Base-by-base conservation (phyloP, 2,797 vertebrate genomes). In the Uromys caudimaculatus region DNA sequence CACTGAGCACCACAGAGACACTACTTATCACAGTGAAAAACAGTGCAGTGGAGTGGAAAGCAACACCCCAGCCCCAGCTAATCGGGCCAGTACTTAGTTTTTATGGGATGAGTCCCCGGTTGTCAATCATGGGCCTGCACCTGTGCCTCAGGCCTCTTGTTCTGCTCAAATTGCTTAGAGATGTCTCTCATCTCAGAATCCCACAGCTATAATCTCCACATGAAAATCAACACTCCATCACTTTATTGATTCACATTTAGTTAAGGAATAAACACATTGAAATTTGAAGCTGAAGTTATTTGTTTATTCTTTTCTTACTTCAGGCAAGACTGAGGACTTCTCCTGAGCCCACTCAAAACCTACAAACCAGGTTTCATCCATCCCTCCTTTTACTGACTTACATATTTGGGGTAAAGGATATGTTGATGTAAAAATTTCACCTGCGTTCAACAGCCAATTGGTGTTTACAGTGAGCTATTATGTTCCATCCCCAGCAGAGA, bases 231-330 rank as follows among this genome's bases (percentile, higher is more conserved):
- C 76, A 91, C 67, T 44, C 69, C 21, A 69, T 9, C 38, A 52
- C 87, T 87, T 94, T 86, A 93, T 88, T 77, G 58, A 94, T 91
- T 89, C 85, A 71, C 50, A 67, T 58, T 82, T 84, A 56, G 91
- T 41, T 86, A 91, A 92, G 71, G 90, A 27, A 56, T 67, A n/a
- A 64, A 44, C 47, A 47, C 62, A 92, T 94, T 89, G 71, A 32
- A 62, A 94, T 93, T 92, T 88, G 56, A 29, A 86, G 91, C 64
- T 85, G 90, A 32, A 86, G 52, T 47, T 79, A 81, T 41, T 93
- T 71, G 67, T 76, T 93, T 92, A 86, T 93, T 95, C 60, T 96
- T 85, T 14, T 11, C 52, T 90, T 92, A 44, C 69, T 76, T 79
- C 47, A 86, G 75, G 38, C 73, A 86, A 21, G 92, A 94, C 41